These are phyloP conservation scores for Trogon surrucura DNA, from an alignment of 2,113 vertebrate genomes.

Conservation along the genomic window DNA sequence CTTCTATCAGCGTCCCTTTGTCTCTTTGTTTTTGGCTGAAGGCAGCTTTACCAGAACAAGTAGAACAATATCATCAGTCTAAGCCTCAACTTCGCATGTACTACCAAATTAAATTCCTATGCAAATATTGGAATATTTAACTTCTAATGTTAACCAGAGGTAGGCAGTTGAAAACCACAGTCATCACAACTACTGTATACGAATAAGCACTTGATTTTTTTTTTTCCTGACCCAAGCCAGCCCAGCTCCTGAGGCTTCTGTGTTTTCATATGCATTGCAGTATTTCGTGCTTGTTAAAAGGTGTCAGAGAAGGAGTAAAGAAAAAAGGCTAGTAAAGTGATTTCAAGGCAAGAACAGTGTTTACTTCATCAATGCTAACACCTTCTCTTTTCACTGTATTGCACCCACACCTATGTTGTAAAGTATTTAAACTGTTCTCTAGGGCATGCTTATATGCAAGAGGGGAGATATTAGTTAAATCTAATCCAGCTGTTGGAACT, in stretches of 20 bases:
- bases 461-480: not conserved
- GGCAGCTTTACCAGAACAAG: not conserved
- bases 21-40: not conserved
- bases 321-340: not conserved
- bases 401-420: not conserved
- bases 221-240: not conserved
- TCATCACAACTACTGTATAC: not conserved
- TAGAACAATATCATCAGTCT: not conserved
- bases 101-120: not conserved
- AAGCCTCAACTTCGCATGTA: not conserved
- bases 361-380: not conserved
- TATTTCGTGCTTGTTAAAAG: not conserved
- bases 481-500: constrained; percentile 6
- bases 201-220: not conserved
- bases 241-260: not conserved
- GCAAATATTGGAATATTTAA: not conserved
- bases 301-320: not conserved
- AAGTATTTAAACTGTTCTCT: not conserved
- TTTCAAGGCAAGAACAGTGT: not conserved
- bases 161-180: not conserved
- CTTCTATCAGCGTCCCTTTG: not conserved
- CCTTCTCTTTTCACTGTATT: not conserved
- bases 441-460: not conserved
- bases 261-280: not conserved
- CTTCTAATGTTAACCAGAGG: not conserved